A percentile compares a stretch with the other conserved stretches of the same genome.
Conservation (phyloP, 2,797 vertebrate genomes). For the Cirrhinus molitorella region DNA sequence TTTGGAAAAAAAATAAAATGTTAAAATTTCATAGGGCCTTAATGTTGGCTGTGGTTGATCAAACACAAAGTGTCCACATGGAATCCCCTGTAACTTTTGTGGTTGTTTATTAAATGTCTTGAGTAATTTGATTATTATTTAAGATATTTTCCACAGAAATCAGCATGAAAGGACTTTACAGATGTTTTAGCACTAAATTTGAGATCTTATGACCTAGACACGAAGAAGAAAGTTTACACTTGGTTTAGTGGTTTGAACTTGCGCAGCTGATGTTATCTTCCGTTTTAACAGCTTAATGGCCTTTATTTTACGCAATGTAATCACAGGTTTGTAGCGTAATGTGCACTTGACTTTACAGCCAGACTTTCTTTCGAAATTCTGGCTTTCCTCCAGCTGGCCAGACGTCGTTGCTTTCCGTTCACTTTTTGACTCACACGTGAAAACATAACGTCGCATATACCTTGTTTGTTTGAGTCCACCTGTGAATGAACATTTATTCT, state of each 20-base stretch:
- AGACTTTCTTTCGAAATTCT: not conserved
- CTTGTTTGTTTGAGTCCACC: not conserved
- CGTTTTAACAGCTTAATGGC: slow-evolving; percentile 6
- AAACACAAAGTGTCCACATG: slow-evolving; percentile 35
- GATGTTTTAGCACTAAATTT: not conserved
- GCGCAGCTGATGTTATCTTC: slow-evolving; percentile 13
- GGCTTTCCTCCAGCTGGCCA: not conserved
- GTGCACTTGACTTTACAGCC: not conserved
- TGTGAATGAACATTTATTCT: slow-evolving; percentile 65
- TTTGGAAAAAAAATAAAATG: too few relatives aligned
- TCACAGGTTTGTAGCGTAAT: not conserved
- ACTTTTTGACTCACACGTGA: not conserved
- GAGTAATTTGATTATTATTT: slow-evolving; percentile 7
- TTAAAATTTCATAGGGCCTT: too few relatives aligned
- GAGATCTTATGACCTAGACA: slow-evolving; percentile 12
- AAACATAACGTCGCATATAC: not conserved
- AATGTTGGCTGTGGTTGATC: slow-evolving; percentile 62
- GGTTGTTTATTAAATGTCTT: not conserved
- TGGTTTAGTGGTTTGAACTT: not conserved
- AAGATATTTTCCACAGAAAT: not conserved
- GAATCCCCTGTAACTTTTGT: not conserved
- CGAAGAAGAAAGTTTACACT: not conserved
- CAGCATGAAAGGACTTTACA: not conserved
- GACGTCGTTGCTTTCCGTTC: not conserved
- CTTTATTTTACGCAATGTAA: slow-evolving; percentile 40